Conservation (phyloP, 2,888 invertebrate species). For the Ormyrus rosae region DNA sequence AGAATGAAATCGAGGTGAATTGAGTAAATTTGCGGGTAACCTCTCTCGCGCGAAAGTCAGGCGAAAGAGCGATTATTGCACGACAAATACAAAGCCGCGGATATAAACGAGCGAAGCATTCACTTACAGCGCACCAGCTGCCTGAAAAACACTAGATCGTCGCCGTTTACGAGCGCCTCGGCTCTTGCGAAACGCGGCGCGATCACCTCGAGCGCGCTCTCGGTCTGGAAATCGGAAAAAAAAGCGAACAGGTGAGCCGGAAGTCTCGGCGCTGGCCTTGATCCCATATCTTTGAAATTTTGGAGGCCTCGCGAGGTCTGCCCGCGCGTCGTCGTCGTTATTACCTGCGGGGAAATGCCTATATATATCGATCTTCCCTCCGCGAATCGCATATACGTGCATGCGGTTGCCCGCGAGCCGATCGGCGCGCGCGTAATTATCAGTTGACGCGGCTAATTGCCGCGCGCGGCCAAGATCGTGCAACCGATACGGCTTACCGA, state of each 20-base stretch:
- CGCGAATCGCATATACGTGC: constrained; percentile 41
- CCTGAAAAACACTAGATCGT: constrained; percentile 34
- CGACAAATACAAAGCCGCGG: too few relatives aligned
- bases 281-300: constrained; percentile 35
- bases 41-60: too few relatives aligned
- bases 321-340: constrained; percentile 7
- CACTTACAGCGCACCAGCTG: background rate
- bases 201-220: background rate
- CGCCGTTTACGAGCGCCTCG: constrained; percentile 8
- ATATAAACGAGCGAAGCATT: too few relatives aligned
- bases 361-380: constrained; percentile 3
- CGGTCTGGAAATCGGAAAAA: background rate
- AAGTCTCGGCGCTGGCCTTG: constrained; percentile 42
- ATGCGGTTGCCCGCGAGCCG: background rate
- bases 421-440: constrained; percentile 56
- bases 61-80: too few relatives aligned
- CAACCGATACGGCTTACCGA: constrained; percentile 37
- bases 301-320: background rate
- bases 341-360: background rate
- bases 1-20: too few relatives aligned
- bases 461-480: constrained; percentile 26
- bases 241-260: constrained; percentile 31
- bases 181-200: constrained; percentile 2
- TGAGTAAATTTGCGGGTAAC: too few relatives aligned
- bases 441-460: constrained; percentile 61